phyloP scores from a whole-genome alignment of 2,888 invertebrate genomes.

The Himalopsyche tibetana region DNA sequence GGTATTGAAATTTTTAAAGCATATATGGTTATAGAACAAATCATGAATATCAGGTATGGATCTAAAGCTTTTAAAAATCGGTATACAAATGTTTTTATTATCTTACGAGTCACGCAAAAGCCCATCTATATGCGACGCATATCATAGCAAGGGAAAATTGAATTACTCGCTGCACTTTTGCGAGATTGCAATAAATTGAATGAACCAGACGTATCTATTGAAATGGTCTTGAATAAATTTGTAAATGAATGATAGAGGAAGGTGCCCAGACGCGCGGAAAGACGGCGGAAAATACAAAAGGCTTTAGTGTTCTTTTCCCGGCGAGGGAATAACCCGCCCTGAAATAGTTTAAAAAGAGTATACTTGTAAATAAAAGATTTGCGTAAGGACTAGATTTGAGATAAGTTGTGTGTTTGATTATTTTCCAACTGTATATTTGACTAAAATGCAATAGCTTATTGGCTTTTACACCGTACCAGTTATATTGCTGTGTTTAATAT shows the following conservation, averaged over 20 bases:
- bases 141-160: constrained; percentile 20
- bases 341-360: neutral
- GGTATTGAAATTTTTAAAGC: too few species aligned
- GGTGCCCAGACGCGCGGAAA: neutral
- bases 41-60: too few species aligned
- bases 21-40: too few species aligned
- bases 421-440: neutral
- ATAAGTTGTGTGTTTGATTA: neutral
- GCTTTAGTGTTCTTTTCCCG: constrained; percentile 28
- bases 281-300: constrained; percentile 14
- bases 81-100: too few species aligned
- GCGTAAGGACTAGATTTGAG: neutral
- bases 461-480: too few species aligned
- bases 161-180: constrained; percentile 4
- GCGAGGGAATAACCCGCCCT: neutral
- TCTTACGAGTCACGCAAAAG: too few species aligned
- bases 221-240: constrained; percentile 16
- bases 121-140: too few species aligned
- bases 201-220: constrained; percentile 21
- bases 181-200: constrained; percentile 13
- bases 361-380: neutral
- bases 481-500: too few species aligned
- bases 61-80: too few species aligned
- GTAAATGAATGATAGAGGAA: constrained; percentile 15
- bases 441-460: too few species aligned